A percentile compares a stretch with the other conserved stretches of the same genome.
These are phyloP conservation scores for Neotragus pygmaeus DNA, from an alignment of 2,113 vertebrate species.

Conservation along the genomic window DNA sequence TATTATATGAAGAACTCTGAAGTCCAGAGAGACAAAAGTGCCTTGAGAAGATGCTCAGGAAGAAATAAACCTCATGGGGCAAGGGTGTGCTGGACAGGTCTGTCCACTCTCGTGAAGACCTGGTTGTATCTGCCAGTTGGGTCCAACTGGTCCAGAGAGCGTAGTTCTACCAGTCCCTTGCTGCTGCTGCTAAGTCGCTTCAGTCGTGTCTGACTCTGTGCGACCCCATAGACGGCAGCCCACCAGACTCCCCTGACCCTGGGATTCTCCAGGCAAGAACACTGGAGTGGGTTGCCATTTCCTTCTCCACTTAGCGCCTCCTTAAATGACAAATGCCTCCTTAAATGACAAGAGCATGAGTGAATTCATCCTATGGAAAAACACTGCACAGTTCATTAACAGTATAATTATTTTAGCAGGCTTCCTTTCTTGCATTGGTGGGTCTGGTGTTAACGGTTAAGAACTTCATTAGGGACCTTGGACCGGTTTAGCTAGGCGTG, in stretches of 20 bases:
- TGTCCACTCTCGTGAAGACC: not conserved
- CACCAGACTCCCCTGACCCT: too few species aligned
- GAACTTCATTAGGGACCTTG: not conserved
- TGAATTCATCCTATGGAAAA: not conserved
- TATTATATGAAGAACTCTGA: not conserved
- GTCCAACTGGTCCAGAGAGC: not conserved
- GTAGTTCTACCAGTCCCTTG: not conserved
- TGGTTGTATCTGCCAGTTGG: not conserved
- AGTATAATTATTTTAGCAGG: not conserved
- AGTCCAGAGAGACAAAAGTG: not conserved
- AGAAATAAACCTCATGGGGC: fast-evolving
- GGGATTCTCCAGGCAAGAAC: too few species aligned
- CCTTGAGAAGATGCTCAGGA: too few species aligned
- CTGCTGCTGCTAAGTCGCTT: too few species aligned
- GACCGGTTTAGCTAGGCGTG: not conserved
- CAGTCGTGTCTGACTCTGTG: too few species aligned
- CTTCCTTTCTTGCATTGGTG: not conserved
- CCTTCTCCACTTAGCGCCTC: not conserved
- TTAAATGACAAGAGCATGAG: not conserved
- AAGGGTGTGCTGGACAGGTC: not conserved
- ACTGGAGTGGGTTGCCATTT: too few species aligned
- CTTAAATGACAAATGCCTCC: not conserved
- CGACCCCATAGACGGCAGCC: too few species aligned
- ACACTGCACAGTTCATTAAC: not conserved
- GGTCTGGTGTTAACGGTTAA: not conserved